phyloP scores from a whole-genome alignment of 2,888 invertebrate genomes.

The Eupithecia centaureata region DNA sequence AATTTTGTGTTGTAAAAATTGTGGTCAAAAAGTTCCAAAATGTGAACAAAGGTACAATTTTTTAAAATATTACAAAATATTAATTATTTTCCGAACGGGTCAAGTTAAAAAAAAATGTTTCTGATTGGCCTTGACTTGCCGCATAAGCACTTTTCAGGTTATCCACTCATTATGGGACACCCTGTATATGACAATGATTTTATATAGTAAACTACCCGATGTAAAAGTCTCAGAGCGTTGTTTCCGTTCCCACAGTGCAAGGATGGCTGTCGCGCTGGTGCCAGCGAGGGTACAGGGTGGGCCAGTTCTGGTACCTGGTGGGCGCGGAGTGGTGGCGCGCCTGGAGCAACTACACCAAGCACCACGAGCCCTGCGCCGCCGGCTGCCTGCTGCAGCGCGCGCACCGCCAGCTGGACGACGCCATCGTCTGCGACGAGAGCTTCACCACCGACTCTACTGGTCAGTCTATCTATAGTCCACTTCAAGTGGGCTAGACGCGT shows the following conservation, averaged over 20 bases:
- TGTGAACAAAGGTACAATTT: too few relatives aligned
- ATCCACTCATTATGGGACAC: too few relatives aligned
- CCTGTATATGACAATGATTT: too few relatives aligned
- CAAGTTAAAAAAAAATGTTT: too few relatives aligned
- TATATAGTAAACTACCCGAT: too few relatives aligned
- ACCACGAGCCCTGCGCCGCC: constrained; percentile 78
- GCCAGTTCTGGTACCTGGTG: constrained; percentile 95
- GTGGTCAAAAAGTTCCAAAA: too few relatives aligned
- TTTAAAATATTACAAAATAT: too few relatives aligned
- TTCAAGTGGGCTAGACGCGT: background rate
- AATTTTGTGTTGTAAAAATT: too few relatives aligned
- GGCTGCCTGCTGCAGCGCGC: constrained; percentile 55
- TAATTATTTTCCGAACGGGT: too few relatives aligned
- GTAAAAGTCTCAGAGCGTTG: too few relatives aligned
- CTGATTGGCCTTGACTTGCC: too few relatives aligned
- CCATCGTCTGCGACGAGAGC: constrained; percentile 77
- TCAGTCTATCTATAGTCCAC: constrained; percentile 38
- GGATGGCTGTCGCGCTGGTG: constrained; percentile 93
- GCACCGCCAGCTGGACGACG: constrained; percentile 53
- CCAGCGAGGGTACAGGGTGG: constrained; percentile 88
- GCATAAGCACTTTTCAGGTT: too few relatives aligned
- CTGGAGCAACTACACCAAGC: constrained; percentile 89
- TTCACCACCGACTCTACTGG: constrained; percentile 86
- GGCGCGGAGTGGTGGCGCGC: constrained; percentile 93
- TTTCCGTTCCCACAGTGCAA: constrained; percentile 76